Evolutionary conservation across 2,797 vertebrate species (phyloP).

Genomic region (Petrocephalus schoutedeni): DNA sequence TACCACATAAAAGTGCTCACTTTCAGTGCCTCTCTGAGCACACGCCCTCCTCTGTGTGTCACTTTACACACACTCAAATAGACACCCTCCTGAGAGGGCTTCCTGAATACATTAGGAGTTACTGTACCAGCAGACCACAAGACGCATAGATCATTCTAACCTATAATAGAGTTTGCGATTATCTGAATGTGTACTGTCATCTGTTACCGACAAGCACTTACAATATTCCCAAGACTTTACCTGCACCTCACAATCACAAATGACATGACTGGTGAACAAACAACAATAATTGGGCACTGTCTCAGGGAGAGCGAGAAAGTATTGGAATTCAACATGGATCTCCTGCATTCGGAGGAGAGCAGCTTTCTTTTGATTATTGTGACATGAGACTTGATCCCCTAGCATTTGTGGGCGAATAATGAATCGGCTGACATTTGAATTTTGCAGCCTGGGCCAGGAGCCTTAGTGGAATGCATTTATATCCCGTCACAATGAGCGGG

Average conservation of each 20-base stretch:
- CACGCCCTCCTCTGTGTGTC: neutral
- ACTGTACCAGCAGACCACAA: neutral
- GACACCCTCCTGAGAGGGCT: neutral
- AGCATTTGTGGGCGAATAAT: neutral
- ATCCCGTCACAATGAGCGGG: neutral
- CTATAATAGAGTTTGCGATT: neutral
- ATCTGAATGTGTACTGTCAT: neutral
- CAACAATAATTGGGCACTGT: conserved; percentile 7
- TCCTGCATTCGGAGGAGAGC: neutral
- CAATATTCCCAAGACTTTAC: conserved; percentile 7
- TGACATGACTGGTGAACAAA: neutral
- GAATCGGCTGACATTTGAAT: neutral
- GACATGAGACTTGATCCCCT: neutral
- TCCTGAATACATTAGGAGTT: neutral
- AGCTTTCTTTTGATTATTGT: conserved; percentile 12
- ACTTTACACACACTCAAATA: neutral
- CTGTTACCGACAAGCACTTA: neutral
- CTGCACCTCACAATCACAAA: conserved; percentile 4
- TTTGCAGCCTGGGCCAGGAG: neutral
- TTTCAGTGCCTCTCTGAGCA: neutral
- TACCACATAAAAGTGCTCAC: neutral
- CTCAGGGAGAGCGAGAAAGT: neutral
- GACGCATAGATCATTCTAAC: neutral
- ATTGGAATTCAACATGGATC: neutral
- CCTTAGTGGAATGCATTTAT: neutral